Evolutionary conservation across 2,113 vertebrate species (phyloP).

Genomic region (Cyphomyrus discorhynchus): DNA sequence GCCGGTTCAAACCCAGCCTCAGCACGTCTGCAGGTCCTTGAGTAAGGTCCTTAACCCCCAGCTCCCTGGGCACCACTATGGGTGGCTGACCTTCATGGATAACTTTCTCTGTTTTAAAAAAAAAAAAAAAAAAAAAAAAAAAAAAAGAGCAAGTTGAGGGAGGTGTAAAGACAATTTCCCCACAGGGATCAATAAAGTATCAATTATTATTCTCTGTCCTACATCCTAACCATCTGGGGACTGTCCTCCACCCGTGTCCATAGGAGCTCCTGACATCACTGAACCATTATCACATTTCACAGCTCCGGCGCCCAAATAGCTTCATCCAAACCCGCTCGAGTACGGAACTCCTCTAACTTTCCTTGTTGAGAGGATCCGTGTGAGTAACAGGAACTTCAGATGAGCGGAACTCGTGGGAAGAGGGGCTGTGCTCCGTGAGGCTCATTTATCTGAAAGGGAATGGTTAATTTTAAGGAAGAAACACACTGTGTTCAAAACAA

Average conservation of each 20-base stretch:
- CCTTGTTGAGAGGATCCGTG: neutral
- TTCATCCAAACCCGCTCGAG: neutral
- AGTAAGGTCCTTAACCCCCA: too few species aligned
- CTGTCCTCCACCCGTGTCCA: neutral
- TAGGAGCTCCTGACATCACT: neutral
- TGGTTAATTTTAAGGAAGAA: neutral
- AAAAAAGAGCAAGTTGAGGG: too few species aligned
- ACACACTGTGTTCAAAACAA: neutral
- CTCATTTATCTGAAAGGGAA: slow-evolving; percentile 4
- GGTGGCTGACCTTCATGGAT: too few species aligned
- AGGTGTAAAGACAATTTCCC: too few species aligned
- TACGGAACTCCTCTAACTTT: neutral
- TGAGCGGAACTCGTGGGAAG: neutral
- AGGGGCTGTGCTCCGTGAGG: neutral
- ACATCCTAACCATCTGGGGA: neutral
- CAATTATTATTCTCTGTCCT: too few species aligned
- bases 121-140: too few species aligned
- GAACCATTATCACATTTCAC: neutral
- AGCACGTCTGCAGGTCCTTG: too few species aligned
- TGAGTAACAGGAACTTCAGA: neutral
- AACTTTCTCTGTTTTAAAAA: too few species aligned
- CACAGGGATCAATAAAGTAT: too few species aligned
- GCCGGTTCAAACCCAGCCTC: too few species aligned
- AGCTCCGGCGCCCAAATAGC: neutral
- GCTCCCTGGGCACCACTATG: too few species aligned